A percentile compares a stretch with the other conserved stretches of the same genome.
Evolutionary conservation across 2,888 invertebrate genomes (phyloP).

Genomic region (Phlogophora meticulosa): DNA sequence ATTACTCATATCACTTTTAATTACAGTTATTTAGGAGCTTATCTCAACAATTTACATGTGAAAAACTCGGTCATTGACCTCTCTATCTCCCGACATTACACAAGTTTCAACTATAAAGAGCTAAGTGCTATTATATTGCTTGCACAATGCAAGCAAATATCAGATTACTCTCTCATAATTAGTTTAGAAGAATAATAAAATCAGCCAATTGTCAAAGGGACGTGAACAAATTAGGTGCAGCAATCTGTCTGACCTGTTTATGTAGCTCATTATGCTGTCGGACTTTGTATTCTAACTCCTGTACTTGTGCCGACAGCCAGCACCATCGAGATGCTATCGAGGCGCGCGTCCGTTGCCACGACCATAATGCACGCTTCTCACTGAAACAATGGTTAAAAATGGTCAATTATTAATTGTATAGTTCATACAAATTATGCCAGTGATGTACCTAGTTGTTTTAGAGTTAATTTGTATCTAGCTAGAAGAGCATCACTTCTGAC

Average conservation of each 20-base stretch:
- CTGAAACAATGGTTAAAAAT: conserved; percentile 86
- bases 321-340: conserved; percentile 96
- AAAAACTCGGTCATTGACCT: conserved; percentile 41
- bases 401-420: neutral
- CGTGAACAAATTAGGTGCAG: too few relatives aligned
- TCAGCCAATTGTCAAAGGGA: neutral
- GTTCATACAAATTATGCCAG: too few relatives aligned
- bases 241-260: conserved; percentile 86
- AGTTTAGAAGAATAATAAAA: conserved; percentile 2
- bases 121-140: neutral
- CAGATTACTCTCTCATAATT: neutral
- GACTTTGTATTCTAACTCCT: conserved; percentile 97
- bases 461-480: too few relatives aligned
- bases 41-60: conserved; percentile 24
- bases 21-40: conserved; percentile 38
- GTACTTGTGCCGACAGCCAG: conserved; percentile 98
- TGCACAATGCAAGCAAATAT: neutral
- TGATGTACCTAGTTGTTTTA: too few relatives aligned
- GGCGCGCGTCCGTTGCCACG: conserved; percentile 95
- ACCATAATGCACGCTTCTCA: conserved; percentile 96
- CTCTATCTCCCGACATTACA: conserved; percentile 22
- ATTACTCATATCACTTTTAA: conserved; percentile 36
- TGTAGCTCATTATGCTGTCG: conserved; percentile 96
- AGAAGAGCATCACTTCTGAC: too few relatives aligned
- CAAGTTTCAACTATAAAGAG: neutral